Evolutionary conservation across 2,797 vertebrate species (phyloP).

Genomic region (Eupleurogrammus muticus): DNA sequence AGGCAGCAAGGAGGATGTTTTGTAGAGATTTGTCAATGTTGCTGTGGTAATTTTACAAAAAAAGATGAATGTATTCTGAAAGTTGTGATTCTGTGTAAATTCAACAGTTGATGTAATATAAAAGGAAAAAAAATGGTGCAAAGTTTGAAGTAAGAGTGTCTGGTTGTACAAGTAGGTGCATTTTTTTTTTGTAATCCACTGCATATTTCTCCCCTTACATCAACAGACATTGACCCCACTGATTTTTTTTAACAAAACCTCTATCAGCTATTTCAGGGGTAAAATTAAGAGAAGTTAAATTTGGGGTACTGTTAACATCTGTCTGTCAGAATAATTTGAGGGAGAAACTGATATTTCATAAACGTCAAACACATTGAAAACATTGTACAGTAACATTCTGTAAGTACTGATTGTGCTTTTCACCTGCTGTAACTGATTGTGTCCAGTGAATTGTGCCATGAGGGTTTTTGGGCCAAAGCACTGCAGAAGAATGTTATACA

Average conservation of each 20-base stretch:
- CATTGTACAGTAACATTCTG: slow-evolving; percentile 34
- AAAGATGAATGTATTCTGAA: slow-evolving; percentile 73
- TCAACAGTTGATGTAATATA: slow-evolving; percentile 57
- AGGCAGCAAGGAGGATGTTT: slow-evolving; percentile 32
- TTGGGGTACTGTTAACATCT: slow-evolving; percentile 23
- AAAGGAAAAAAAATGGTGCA: slow-evolving; percentile 19
- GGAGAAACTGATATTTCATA: slow-evolving; percentile 16
- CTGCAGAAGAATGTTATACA: slow-evolving; percentile 55
- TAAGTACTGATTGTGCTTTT: slow-evolving; percentile 43
- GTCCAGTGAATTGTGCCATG: slow-evolving; percentile 48
- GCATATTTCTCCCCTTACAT: slow-evolving; percentile 14
- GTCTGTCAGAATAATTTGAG: slow-evolving; percentile 36
- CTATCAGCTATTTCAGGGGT: neutral
- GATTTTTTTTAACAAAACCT: slow-evolving; percentile 14
- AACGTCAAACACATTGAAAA: slow-evolving; percentile 20
- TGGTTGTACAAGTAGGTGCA: slow-evolving; percentile 38
- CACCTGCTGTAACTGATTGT: slow-evolving; percentile 45
- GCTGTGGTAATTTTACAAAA: slow-evolving; percentile 68
- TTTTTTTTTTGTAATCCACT: slow-evolving; percentile 40
- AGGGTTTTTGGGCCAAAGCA: slow-evolving; percentile 57
- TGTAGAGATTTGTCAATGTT: slow-evolving; percentile 57
- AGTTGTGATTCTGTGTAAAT: slow-evolving; percentile 70
- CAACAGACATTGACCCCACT: neutral
- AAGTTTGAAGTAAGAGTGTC: slow-evolving; percentile 40
- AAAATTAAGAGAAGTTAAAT: slow-evolving; percentile 32